Percentiles rank a stretch among this genome's conserved stretches.
These are phyloP conservation scores for Phrynocephalus vlangalii DNA, from an alignment of 2,797 vertebrate species.

Conservation along the genomic window DNA sequence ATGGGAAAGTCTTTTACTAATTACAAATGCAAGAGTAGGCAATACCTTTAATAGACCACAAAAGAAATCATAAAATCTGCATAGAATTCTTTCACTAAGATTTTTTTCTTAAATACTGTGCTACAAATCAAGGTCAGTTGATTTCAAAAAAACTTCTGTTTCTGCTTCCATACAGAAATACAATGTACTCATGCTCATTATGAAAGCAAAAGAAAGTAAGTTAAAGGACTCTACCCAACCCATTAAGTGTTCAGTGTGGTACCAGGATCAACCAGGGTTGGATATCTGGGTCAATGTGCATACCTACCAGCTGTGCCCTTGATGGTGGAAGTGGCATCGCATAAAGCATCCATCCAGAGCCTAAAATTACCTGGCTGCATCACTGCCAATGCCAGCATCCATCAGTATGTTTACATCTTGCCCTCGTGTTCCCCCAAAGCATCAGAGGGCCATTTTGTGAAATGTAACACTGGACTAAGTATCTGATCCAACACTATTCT, in stretches of 20 bases:
- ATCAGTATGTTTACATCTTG: background rate
- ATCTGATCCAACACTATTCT: background rate
- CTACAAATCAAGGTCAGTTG: background rate
- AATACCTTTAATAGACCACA: too few relatives aligned
- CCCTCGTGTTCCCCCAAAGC: too few relatives aligned
- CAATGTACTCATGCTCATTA: background rate
- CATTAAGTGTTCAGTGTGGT: background rate
- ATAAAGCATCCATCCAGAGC: too few relatives aligned
- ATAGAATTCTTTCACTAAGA: background rate
- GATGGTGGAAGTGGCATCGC: too few relatives aligned
- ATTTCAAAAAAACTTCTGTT: conserved; percentile 2
- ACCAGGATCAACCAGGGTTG: too few relatives aligned
- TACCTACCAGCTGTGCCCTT: too few relatives aligned
- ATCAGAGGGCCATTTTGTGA: background rate
- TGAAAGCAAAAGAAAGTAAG: background rate
- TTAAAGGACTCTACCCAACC: background rate
- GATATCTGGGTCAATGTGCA: too few relatives aligned
- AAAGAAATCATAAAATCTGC: too few relatives aligned
- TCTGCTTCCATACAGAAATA: background rate
- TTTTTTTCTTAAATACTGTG: conserved; percentile 30
- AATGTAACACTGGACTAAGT: background rate
- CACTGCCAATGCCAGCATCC: too few relatives aligned
- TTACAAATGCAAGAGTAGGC: too few relatives aligned
- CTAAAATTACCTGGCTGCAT: too few relatives aligned
- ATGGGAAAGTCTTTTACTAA: background rate